These are phyloP conservation scores for Erynnis tages DNA, from an alignment of 2,888 invertebrate genomes.

Conservation along the genomic window DNA sequence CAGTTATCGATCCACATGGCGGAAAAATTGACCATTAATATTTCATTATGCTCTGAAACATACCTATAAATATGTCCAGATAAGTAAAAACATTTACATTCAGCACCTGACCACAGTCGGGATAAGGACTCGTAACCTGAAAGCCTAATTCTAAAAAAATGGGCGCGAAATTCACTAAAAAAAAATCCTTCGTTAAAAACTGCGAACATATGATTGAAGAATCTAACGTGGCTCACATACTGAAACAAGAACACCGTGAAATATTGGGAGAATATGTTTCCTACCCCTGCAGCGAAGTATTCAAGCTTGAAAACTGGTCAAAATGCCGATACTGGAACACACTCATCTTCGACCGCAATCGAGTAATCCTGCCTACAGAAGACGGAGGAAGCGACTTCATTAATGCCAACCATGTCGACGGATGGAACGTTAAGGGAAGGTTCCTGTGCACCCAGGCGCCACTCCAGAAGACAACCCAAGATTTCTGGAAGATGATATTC, in stretches of 20 bases:
- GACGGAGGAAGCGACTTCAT: conserved; percentile 15
- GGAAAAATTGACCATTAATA: neutral
- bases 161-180: neutral
- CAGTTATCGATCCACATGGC: too few relatives aligned
- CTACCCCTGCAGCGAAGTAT: neutral
- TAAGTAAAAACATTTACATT: neutral
- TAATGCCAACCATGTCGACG: conserved; percentile 20
- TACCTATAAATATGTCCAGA: neutral
- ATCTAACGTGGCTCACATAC: conserved; percentile 1
- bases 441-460: conserved; percentile 25
- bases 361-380: conserved; percentile 6
- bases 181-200: conserved; percentile 1
- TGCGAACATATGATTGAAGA: too few relatives aligned
- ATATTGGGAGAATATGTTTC: neutral
- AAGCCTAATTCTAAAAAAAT: neutral
- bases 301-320: conserved; percentile 4
- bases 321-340: conserved; percentile 8
- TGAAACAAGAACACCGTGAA: neutral
- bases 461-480: conserved; percentile 21
- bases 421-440: conserved; percentile 19
- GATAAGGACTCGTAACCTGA: neutral
- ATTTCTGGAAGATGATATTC: conserved; percentile 22
- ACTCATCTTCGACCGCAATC: conserved; percentile 13
- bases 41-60: too few relatives aligned
- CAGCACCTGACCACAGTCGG: neutral